Evolutionary conservation across 2,888 invertebrate genomes (phyloP).

Genomic region (Campoletis raptor): DNA sequence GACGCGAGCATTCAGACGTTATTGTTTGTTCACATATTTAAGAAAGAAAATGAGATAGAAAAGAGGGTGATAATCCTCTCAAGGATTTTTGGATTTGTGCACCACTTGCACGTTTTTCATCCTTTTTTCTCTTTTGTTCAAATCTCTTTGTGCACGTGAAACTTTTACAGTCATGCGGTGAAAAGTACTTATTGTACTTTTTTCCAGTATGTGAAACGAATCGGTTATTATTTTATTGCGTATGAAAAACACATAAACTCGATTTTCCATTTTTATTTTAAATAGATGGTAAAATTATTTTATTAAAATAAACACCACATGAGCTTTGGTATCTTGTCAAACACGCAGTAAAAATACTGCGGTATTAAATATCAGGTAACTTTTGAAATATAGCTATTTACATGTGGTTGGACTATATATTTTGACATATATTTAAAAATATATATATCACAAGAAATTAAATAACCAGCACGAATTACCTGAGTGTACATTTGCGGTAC

Average conservation of each 20-base stretch:
- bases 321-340: not conserved
- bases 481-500: not conserved
- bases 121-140: not conserved
- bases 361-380: not conserved
- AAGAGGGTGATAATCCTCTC: slow-evolving; percentile 34
- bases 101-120: not conserved
- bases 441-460: not conserved
- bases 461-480: not conserved
- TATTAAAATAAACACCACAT: not conserved
- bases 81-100: slow-evolving; percentile 8
- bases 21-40: not conserved
- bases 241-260: not conserved
- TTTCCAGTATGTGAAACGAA: not conserved
- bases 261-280: too few species aligned
- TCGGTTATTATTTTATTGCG: not conserved
- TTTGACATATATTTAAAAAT: not conserved
- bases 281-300: not conserved
- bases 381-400: not conserved
- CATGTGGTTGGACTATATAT: not conserved
- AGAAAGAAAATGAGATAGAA: slow-evolving; percentile 20
- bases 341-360: not conserved
- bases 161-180: not conserved
- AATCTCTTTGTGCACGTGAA: not conserved
- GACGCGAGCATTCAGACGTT: not conserved
- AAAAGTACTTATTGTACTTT: not conserved